phyloP scores from a whole-genome alignment of 2,888 invertebrate genomes.

The Beris chalybata region DNA sequence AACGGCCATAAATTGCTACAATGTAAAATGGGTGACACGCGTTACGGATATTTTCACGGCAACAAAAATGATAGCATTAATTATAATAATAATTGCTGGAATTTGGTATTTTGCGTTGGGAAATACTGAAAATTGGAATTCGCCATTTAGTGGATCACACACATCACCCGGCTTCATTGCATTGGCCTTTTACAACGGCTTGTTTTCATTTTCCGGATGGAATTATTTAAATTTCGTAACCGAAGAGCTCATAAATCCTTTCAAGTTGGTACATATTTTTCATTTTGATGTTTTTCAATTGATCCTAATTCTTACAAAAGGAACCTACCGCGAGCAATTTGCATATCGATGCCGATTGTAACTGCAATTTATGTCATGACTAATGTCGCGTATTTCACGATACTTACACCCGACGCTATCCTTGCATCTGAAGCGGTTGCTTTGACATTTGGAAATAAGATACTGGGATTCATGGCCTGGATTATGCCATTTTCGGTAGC shows the following conservation, averaged over 20 bases:
- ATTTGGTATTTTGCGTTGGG: conserved; percentile 73
- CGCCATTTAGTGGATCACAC: conserved; percentile 74
- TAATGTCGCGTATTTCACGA: conserved; percentile 89
- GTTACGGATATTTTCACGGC: conserved; percentile 93
- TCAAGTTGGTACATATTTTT: conserved; percentile 64
- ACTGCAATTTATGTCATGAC: conserved; percentile 86
- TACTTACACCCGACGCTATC: conserved; percentile 79
- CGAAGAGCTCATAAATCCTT: conserved; percentile 88
- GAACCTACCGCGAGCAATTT: conserved; percentile 87
- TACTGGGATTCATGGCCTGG: conserved; percentile 85
- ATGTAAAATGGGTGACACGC: conserved; percentile 93
- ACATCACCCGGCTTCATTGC: conserved; percentile 76
- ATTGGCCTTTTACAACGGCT: conserved; percentile 86
- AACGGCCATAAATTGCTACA: conserved; percentile 91
- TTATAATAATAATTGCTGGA: conserved; percentile 83
- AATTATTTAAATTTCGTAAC: conserved; percentile 95
- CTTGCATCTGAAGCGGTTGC: conserved; percentile 86
- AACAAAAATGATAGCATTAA: conserved; percentile 84
- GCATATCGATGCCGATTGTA: conserved; percentile 89
- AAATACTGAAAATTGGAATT: conserved; percentile 70
- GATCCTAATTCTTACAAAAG: conserved; percentile 47
- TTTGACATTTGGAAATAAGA: conserved; percentile 87
- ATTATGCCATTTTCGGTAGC: conserved; percentile 96
- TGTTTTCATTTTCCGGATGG: conserved; percentile 95
- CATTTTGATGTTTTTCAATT: conserved; percentile 30